Base-by-base conservation (phyloP, 2,888 invertebrate genomes). In the Drosophila mercatorum region DNA sequence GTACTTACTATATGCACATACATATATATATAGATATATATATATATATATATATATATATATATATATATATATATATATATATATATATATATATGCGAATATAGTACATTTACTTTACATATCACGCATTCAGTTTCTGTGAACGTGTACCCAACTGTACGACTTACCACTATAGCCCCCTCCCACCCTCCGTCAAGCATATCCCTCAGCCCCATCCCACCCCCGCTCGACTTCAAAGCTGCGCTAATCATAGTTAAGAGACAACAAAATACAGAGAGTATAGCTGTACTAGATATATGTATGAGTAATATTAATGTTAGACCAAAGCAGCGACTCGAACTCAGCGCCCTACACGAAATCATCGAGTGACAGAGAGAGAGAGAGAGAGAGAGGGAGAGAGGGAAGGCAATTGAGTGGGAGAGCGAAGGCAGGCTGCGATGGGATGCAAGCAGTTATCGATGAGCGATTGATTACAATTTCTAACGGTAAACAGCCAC, bases 61-160 rank as follows among this genome's bases (percentile, higher is more conserved):
- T 17, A 22, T 22, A 22, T 22, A 22, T 22, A 22, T 22, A 22
- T 22, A 22, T 22, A 22, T 22, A 22, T 1, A 22, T 22, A 22
- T 1, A 22, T 22, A 1, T 22, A 22, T 1, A 22, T 22, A 22
- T 22, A 22, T 58, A 22, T 34, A 10, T 22, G 12, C 14, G 36
- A n/a, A 46, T 57, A 46, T 44, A 31, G 41, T 49, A 40, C 44
- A 61, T 49, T 66, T 75, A 70, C 49, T 66, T 75, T 63, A 78
- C 78, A 78, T 72, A 78, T 78, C 78, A 77, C 59, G 53, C 49
- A 46, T 74, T 78, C 49, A 74, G 74, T 78, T 74, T 63, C 26
- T 62, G 62, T 62, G 52, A 44, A 49, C 46, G 36, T 43, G 38
- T 36, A 55, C 40, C 41, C 14, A 11, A 12, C 55, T 57, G 72